phyloP scores from a whole-genome alignment of 2,888 invertebrate genomes.

The Pseudococcus longispinus region DNA sequence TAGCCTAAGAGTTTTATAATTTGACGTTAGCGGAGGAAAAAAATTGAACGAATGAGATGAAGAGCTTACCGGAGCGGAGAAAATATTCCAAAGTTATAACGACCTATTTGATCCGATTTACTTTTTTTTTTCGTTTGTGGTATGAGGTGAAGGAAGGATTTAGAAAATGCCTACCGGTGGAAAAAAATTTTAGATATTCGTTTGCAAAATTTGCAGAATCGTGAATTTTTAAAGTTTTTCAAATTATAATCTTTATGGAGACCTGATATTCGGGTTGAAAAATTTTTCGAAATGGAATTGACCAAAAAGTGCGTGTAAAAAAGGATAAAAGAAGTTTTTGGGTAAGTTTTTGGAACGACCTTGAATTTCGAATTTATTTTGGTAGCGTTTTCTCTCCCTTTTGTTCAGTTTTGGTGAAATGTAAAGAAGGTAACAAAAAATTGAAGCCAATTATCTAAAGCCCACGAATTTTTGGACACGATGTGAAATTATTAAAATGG shows the following conservation, averaged over 20 bases:
- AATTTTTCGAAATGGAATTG: neutral
- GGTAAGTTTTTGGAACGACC: too few species aligned
- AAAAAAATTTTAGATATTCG: neutral
- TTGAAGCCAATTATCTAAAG: too few species aligned
- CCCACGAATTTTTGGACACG: too few species aligned
- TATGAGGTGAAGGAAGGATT: neutral
- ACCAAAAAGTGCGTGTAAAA: neutral
- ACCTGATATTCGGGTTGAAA: neutral
- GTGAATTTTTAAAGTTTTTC: neutral
- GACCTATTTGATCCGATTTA: neutral
- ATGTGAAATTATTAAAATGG: too few species aligned
- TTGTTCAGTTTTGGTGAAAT: too few species aligned
- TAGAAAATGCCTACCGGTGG: neutral
- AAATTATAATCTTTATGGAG: neutral
- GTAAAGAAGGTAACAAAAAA: too few species aligned
- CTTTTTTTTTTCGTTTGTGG: neutral
- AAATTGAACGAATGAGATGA: neutral
- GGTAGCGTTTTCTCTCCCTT: too few species aligned
- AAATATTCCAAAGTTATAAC: neutral
- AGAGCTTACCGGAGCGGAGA: neutral
- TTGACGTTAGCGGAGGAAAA: neutral
- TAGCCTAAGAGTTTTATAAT: neutral
- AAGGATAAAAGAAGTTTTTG: neutral
- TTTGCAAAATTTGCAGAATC: neutral
- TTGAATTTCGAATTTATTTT: too few species aligned